Conservation (phyloP, 2,888 invertebrate genomes). For the Spicauda simplicius region DNA sequence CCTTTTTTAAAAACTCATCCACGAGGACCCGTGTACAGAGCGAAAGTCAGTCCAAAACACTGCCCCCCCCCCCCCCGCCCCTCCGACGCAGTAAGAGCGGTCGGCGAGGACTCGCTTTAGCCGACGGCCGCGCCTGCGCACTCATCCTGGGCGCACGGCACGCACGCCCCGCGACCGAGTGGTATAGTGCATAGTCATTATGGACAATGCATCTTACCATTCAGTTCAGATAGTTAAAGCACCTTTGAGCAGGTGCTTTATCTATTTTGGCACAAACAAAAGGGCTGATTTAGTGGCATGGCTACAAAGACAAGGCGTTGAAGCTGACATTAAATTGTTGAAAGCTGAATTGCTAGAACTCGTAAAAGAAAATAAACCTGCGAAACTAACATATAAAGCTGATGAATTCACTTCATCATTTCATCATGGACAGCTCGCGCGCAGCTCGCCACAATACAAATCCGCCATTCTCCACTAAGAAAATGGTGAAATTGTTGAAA, state of each 20-base stretch:
- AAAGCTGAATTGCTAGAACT: constrained; percentile 4
- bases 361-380: background rate
- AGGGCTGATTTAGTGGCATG: background rate
- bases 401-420: constrained; percentile 2
- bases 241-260: background rate
- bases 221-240: constrained; percentile 2
- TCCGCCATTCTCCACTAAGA: no score
- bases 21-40: no score
- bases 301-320: background rate
- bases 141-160: no score
- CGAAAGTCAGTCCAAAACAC: no score
- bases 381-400: background rate
- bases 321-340: background rate
- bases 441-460: background rate
- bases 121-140: no score
- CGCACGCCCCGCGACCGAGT: no score
- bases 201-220: constrained; percentile 10
- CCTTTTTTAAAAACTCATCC: no score
- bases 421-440: constrained; percentile 1
- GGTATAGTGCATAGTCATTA: background rate
- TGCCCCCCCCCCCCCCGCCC: no score
- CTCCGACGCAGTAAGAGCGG: no score
- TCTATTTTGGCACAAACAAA: no score
- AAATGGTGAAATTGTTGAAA: no score
- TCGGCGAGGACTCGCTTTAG: no score